Evolutionary conservation across 1,140 invertebrate species (phyloP), one percentile per base, ranked within the genome.

Genomic region (Onthophagus taurus): DNA sequence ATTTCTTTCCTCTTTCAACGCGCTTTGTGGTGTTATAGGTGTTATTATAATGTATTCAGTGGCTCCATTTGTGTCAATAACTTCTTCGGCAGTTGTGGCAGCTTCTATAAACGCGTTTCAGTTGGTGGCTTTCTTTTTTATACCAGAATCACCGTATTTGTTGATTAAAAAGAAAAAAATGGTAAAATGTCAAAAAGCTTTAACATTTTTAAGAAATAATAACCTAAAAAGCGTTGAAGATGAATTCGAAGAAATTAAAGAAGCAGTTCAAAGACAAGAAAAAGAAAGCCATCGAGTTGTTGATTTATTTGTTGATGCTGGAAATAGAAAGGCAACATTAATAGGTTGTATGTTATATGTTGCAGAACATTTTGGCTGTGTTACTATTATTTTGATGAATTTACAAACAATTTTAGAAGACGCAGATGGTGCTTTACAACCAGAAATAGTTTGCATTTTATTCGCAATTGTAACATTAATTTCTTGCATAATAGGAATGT

Each of bases 171-270:
- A 46, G 34, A 61, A 63, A 4, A 57, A 54, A 4, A 64, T 60
- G 19, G 51, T 59, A 3, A 69, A 71, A 21, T 77, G 76, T 0
- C 48, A 66, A 2, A 50, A 62, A 6, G 53, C 71, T 3, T 51
- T 82, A 39, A 53, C 60, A 3, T 69, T 61, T 51, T 52, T 83
- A 1, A 60, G 77, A 21, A 65, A 70, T 18, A 65, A 61, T 24
- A 31, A 47, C n/a, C n/a, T n/a, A 0, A 59, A 54, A 16, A 59
- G 54, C 12, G 65, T 71, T 0, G 53, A 66, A 20, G 54, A 63
- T 14, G 56, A 58, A 41, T 23, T 58, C 11, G 30, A 42, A 12
- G 53, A 55, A 31, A 55, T 58, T n/a, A 47, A 48, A 26, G 34
- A 38, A 5, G 51, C 52, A 6, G 53, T 58, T 3, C 31, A 45